Percentiles rank a stretch among this genome's conserved stretches.
Conservation (phyloP, 2,888 invertebrate species). For the Argynnis bischoffii region DNA sequence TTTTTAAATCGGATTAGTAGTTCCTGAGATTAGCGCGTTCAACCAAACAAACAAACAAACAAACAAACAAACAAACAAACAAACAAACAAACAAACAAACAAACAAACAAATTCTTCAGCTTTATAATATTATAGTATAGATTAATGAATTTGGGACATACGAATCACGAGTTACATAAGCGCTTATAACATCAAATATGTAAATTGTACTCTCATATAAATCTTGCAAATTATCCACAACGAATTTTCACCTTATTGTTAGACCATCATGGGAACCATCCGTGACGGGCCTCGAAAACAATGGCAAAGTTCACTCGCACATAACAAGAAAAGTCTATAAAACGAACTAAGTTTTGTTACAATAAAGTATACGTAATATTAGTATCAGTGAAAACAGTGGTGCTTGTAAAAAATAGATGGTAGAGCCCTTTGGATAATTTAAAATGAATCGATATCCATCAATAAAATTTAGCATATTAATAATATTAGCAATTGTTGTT, state of each 20-base stretch:
- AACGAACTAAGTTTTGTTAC: conserved; percentile 63
- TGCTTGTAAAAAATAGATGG: conserved; percentile 37
- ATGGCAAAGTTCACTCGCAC: conserved; percentile 80
- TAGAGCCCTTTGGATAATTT: conserved; percentile 11
- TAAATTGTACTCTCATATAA: conserved; percentile 56
- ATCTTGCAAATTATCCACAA: conserved; percentile 67
- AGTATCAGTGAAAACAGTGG: conserved; percentile 58
- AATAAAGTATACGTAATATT: conserved; percentile 66
- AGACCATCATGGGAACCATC: conserved; percentile 65
- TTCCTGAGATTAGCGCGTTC: too few species aligned
- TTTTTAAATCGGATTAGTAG: too few species aligned
- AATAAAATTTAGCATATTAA: conserved; percentile 25
- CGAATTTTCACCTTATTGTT: conserved; percentile 81
- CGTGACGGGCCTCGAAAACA: conserved; percentile 71
- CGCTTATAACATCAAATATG: conserved; percentile 56
- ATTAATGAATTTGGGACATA: neutral
- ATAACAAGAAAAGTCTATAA: conserved; percentile 80
- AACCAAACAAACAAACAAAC: too few species aligned
- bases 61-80: too few species aligned
- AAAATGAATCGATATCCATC: conserved; percentile 20
- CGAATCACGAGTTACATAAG: conserved; percentile 53
- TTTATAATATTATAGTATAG: too few species aligned
- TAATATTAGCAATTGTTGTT: conserved; percentile 46
- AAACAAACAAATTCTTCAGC: too few species aligned
- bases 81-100: too few species aligned